Base-by-base conservation (phyloP, 2,888 invertebrate genomes). In the Eristalinus aeneus region DNA sequence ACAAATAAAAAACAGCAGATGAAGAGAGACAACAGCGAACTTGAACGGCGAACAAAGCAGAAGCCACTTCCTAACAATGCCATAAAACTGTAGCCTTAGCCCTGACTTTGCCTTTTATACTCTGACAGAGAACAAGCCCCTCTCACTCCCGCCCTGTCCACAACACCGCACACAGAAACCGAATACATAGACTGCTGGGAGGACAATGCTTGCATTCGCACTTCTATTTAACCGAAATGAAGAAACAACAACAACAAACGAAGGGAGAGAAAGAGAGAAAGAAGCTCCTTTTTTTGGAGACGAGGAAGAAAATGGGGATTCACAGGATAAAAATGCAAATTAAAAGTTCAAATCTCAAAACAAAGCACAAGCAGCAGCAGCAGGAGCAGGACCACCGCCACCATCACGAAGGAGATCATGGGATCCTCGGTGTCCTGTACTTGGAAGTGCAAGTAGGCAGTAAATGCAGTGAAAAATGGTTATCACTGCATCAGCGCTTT, bases 251-350 rank as follows among this genome's bases (percentile, higher is more conserved):
- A 23, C 27, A 60, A 31, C 11, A 31, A 54, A 63, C 56, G 22
- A 74, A 12, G 54, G 67, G 36, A 22, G 23, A 34, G n/a, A 63
- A 22, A 80, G n/a, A 54, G 67, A 54, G 16, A 16, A 54, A 11
- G 31, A 9, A 12, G 16, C 27, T 58, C 61, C 31, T 23, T 61
- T 22, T 23, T 23, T 31, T 46, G 36, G 64, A 56, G 64, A 63
- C 56, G 22, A 12, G 61, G 56, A 39, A 68, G 61, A 61, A 82
- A 75, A 79, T 72, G 11, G 61, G 79, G 64, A 79, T 79, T 77
- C 79, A 75, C 75, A 79, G 83, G 75, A 87, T 83, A 83, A 87
- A 87, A 87, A 87, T 87, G 83, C 83, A 87, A 87, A 83, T 83
- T 87, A 82, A 87, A 83, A 79, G 87, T 79, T 87, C 74, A 79